phyloP scores from a whole-genome alignment of 2,113 vertebrate species.

The Emydocephalus ijimae region DNA sequence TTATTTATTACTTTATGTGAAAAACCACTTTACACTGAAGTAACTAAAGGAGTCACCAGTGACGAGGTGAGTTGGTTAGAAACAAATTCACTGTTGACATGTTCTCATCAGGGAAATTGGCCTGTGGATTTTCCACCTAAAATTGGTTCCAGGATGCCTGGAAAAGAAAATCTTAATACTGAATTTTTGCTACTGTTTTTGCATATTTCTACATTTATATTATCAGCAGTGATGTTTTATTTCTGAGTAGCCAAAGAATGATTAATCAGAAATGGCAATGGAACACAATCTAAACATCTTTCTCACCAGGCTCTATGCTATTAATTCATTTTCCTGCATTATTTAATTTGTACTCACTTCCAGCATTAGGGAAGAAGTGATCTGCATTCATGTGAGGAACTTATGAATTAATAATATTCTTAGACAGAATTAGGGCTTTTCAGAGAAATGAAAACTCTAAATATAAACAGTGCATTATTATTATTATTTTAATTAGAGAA shows the following conservation, averaged over 20 bases:
- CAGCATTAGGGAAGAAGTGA: not conserved
- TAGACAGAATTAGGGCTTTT: not conserved
- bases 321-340: not conserved
- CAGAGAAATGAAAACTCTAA: not conserved
- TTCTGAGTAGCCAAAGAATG: not conserved
- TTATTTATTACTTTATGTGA: not conserved
- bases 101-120: not conserved
- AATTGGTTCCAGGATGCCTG: not conserved
- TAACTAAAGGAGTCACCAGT: not conserved
- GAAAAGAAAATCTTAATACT: not conserved
- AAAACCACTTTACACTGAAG: not conserved
- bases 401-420: not conserved
- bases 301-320: not conserved
- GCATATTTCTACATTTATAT: not conserved
- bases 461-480: slow-evolving; percentile 13
- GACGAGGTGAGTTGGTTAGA: not conserved
- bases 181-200: not conserved
- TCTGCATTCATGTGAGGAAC: not conserved
- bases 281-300: not conserved
- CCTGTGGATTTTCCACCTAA: not conserved
- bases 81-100: not conserved
- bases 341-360: not conserved
- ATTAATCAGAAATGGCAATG: not conserved
- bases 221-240: not conserved
- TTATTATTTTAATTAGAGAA: not conserved